These are phyloP conservation scores for Heliconius ethilla DNA, from an alignment of 2,888 invertebrate species.

Conservation along the genomic window DNA sequence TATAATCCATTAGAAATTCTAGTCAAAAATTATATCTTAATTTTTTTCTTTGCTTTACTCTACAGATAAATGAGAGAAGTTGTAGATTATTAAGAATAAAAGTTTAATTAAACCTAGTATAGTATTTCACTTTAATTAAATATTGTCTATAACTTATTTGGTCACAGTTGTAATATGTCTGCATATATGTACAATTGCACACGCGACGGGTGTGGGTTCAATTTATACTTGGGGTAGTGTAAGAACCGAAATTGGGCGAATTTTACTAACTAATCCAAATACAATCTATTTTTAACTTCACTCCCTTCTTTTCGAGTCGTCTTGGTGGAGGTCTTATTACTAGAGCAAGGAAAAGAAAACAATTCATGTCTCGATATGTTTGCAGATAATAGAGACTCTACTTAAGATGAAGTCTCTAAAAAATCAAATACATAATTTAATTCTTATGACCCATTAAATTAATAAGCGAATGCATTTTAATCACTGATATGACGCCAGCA, in stretches of 20 bases:
- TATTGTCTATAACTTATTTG: not conserved
- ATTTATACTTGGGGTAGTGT: not conserved
- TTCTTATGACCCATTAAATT: not conserved
- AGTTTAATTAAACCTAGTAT: not conserved
- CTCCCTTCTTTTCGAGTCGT: too few species aligned
- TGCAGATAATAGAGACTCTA: too few species aligned
- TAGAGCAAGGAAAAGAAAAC: too few species aligned
- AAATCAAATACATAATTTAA: not conserved
- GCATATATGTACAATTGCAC: not conserved
- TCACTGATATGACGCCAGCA: conserved; percentile 4
- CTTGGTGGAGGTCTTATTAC: too few species aligned
- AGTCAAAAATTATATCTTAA: too few species aligned
- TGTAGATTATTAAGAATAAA: not conserved
- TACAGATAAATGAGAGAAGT: not conserved
- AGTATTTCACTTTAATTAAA: not conserved
- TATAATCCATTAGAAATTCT: too few species aligned
- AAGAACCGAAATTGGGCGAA: too few species aligned
- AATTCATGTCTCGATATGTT: too few species aligned
- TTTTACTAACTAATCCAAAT: not conserved
- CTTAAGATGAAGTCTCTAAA: not conserved
- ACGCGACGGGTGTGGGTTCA: not conserved
- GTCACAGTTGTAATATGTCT: not conserved
- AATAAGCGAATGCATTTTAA: conserved; percentile 9
- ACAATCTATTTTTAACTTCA: not conserved
- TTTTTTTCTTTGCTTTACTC: too few species aligned